Conservation (phyloP, 2,797 vertebrate species). For the Helarctos malayanus region DNA sequence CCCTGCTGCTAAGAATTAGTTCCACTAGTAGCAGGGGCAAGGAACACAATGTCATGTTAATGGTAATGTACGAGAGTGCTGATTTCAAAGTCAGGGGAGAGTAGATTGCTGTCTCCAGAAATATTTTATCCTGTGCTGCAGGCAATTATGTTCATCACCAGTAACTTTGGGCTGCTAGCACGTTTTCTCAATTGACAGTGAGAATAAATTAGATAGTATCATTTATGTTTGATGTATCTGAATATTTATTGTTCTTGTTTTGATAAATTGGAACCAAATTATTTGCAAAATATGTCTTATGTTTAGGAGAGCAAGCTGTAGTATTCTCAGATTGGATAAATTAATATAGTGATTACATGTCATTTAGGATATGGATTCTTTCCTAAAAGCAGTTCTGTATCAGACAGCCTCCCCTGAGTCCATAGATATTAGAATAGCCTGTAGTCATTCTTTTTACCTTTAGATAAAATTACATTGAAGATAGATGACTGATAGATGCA, state of each 20-base stretch:
- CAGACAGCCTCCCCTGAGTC: background rate
- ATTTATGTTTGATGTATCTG: slow-evolving; percentile 39
- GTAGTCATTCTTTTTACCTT: slow-evolving; percentile 16
- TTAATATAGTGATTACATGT: slow-evolving; percentile 50
- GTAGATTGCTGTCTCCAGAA: background rate
- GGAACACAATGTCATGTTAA: background rate
- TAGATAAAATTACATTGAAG: slow-evolving; percentile 48
- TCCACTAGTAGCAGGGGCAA: background rate
- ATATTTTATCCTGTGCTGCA: background rate
- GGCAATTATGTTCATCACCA: background rate
- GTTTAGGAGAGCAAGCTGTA: slow-evolving; percentile 54
- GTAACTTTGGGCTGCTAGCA: background rate
- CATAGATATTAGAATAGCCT: slow-evolving; percentile 33
- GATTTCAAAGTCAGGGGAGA: background rate
- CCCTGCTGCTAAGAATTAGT: background rate
- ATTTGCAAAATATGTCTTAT: slow-evolving; percentile 64
- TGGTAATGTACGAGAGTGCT: background rate
- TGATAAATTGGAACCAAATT: slow-evolving; percentile 63
- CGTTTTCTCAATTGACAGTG: background rate
- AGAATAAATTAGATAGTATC: slow-evolving; percentile 31
- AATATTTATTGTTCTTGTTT: slow-evolving; percentile 42
- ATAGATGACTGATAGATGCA: background rate
- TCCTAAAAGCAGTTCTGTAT: slow-evolving; percentile 35
- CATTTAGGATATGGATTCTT: slow-evolving; percentile 65
- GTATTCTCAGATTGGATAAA: slow-evolving; percentile 40